phyloP scores from a whole-genome alignment of 1,140 invertebrate genomes.

The Platorchestia sp. region DNA sequence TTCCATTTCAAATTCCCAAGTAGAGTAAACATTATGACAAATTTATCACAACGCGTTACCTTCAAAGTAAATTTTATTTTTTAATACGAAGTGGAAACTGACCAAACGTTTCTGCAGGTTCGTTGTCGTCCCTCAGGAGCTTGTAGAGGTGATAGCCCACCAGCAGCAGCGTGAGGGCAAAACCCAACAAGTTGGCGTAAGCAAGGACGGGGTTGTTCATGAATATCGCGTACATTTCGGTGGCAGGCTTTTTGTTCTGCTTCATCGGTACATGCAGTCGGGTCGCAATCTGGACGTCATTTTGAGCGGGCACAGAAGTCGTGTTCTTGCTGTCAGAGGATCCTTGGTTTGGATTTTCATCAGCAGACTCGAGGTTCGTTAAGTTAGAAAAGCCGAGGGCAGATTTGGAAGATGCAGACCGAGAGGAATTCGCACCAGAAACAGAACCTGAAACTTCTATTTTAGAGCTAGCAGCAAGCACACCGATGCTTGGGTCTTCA shows the following conservation, averaged over 20 bases:
- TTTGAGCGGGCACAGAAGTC: neutral
- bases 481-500: neutral
- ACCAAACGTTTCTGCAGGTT: constrained; percentile 19
- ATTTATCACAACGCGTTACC: neutral
- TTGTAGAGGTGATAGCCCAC: constrained; percentile 59
- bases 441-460: too few species aligned
- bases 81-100: neutral
- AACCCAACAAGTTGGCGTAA: constrained; percentile 60
- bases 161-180: constrained; percentile 24
- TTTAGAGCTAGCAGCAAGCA: neutral
- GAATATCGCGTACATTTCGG: constrained; percentile 56
- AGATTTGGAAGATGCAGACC: neutral
- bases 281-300: neutral
- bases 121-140: constrained; percentile 21
- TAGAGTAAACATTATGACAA: neutral
- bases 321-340: neutral
- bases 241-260: neutral
- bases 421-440: neutral
- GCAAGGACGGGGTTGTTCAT: constrained; percentile 65
- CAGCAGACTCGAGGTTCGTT: neutral
- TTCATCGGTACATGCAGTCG: neutral
- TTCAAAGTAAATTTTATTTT: neutral
- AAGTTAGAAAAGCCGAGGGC: neutral
- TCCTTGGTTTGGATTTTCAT: neutral
- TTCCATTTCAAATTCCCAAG: too few species aligned